Conservation (phyloP, 2,888 invertebrate species). For the Sepiola atlantica region DNA sequence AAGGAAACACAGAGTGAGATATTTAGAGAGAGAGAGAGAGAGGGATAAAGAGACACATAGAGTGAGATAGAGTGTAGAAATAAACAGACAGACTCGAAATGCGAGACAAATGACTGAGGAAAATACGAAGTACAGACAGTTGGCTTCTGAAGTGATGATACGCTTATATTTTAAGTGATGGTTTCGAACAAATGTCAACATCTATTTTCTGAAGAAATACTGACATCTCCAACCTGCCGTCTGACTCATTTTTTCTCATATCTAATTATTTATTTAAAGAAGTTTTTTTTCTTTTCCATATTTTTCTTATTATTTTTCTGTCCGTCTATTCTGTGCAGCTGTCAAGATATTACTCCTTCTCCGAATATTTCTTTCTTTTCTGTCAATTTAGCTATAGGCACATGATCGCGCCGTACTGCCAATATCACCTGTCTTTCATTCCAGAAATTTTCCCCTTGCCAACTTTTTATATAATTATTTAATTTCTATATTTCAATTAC, state of each 20-base stretch:
- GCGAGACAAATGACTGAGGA: no score
- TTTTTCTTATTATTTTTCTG: not conserved
- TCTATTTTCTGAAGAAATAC: not conserved
- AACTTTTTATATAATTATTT: not conserved
- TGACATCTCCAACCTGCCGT: not conserved
- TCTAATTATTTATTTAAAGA: no score
- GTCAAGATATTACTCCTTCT: not conserved
- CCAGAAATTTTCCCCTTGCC: not conserved
- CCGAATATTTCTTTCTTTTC: not conserved
- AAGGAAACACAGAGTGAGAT: not conserved
- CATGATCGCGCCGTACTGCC: not conserved
- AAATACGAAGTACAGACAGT: no score
- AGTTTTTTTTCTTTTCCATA: not conserved
- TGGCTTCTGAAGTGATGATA: not conserved
- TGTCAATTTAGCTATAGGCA: not conserved
- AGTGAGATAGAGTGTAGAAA: not conserved
- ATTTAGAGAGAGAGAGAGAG: not conserved
- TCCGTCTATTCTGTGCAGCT: not conserved
- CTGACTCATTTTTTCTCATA: not conserved
- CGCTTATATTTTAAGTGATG: not conserved
- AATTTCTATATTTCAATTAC: not conserved
- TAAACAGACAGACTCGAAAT: no score
- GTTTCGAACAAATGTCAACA: not conserved
- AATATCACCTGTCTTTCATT: conserved; percentile 8
- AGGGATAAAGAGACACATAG: not conserved